Conservation (phyloP, 2,888 invertebrate genomes). For the Parelbella ahira region DNA sequence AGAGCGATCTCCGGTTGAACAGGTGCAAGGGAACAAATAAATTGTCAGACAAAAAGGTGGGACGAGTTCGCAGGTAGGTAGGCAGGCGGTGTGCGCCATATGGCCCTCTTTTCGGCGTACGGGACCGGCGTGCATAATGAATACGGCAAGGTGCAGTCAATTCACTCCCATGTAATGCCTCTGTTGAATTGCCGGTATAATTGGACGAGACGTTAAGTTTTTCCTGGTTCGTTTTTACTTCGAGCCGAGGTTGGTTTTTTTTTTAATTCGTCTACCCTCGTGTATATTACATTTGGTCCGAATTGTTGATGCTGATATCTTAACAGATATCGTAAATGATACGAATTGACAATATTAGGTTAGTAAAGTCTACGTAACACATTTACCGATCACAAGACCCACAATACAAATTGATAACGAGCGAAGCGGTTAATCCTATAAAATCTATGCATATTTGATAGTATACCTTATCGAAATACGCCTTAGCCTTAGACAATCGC, state of each 20-base stretch:
- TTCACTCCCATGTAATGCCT: conserved; percentile 25
- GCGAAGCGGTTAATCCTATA: conserved; percentile 24
- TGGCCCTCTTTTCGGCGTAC: conserved; percentile 43
- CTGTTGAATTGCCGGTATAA: conserved; percentile 41
- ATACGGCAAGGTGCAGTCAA: conserved; percentile 35
- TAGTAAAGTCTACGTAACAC: no score
- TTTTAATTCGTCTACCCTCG: no score
- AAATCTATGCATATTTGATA: conserved; percentile 26
- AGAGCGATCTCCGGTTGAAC: conserved; percentile 15
- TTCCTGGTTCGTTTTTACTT: conserved; percentile 2
- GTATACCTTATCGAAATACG: conserved; percentile 25
- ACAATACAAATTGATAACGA: conserved; percentile 24
- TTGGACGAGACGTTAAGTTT: conserved; percentile 25
- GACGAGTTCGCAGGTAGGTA: conserved; percentile 26
- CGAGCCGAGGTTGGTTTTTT: no score
- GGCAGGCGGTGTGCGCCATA: conserved; percentile 37
- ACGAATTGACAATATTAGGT: no score
- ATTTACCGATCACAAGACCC: no score
- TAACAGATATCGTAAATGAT: no score
- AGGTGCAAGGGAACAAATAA: conserved; percentile 22
- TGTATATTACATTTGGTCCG: no score
- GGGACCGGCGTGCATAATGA: conserved; percentile 53
- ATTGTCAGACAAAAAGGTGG: conserved; percentile 27
- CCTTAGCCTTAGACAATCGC: conserved; percentile 21
- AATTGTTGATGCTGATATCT: no score